Evolutionary conservation across 2,113 vertebrate genomes (phyloP).

Genomic region (Hippocampus comes): DNA sequence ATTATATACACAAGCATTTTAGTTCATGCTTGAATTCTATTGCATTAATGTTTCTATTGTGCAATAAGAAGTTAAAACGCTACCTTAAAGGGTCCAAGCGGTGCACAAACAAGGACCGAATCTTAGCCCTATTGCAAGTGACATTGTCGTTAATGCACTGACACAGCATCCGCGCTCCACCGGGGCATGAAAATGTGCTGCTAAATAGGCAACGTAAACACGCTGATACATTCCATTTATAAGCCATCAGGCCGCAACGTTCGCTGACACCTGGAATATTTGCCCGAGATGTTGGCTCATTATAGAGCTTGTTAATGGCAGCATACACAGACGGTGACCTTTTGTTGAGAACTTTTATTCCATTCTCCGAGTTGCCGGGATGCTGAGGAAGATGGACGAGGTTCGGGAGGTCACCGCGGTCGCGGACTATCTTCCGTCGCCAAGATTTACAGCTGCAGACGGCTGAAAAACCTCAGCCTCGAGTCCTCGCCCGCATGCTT

Average conservation of each 20-base stretch:
- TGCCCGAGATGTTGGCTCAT: conserved; percentile 69
- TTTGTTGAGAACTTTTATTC: conserved; percentile 51
- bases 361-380: conserved; percentile 6
- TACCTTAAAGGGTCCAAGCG: conserved; percentile 56
- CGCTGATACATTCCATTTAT: conserved; percentile 74
- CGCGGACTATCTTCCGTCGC: conserved; percentile 36
- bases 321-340: conserved; percentile 67
- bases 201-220: conserved; percentile 74
- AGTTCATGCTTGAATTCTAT: neutral
- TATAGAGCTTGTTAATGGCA: conserved; percentile 70
- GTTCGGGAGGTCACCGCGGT: conserved; percentile 59
- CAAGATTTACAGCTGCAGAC: conserved; percentile 52
- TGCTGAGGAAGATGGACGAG: conserved; percentile 29
- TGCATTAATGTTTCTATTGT: neutral
- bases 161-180: conserved; percentile 69
- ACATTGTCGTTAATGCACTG: conserved; percentile 72
- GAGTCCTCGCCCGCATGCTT: conserved; percentile 49
- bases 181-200: conserved; percentile 68
- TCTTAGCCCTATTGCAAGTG: conserved; percentile 70
- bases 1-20: neutral
- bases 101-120: conserved; percentile 64
- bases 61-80: conserved; percentile 37
- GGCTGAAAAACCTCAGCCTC: conserved; percentile 42
- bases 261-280: conserved; percentile 74
- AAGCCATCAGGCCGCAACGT: conserved; percentile 68